A percentile compares a stretch with the other conserved stretches of the same genome.
phyloP scores from a whole-genome alignment of 2,113 vertebrate genomes.

The Gyps fulvus region DNA sequence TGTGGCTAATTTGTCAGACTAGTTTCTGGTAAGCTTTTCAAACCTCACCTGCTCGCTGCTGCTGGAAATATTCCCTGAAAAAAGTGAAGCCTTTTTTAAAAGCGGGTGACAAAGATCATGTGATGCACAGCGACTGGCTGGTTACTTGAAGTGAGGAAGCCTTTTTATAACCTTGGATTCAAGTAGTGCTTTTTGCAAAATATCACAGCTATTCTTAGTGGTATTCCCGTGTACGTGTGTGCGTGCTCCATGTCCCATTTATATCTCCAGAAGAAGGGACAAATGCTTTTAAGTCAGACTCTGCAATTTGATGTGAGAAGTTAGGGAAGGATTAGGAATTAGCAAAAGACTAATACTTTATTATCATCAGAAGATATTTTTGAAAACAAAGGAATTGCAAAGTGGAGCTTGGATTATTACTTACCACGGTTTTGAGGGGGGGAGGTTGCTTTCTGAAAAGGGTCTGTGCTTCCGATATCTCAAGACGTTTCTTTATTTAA shows the following conservation, averaged over 20 bases:
- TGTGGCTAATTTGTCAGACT: neutral
- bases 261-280: neutral
- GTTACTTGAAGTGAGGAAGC: conserved; percentile 11
- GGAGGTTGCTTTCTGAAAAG: neutral
- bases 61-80: neutral
- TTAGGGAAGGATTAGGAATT: neutral
- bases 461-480: neutral
- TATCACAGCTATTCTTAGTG: conserved; percentile 48
- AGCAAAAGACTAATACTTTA: neutral
- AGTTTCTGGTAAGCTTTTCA: neutral
- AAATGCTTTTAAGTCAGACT: neutral
- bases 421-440: neutral
- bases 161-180: conserved; percentile 43
- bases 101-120: neutral
- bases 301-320: neutral
- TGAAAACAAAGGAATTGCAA: neutral
- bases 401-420: neutral
- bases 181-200: conserved; percentile 40
- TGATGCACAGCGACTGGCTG: neutral
- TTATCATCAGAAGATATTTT: neutral
- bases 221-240: neutral
- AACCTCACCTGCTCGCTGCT: neutral
- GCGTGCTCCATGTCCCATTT: neutral
- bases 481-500: neutral
- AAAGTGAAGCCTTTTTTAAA: neutral